Evolutionary conservation across 2,797 vertebrate species (phyloP).

Genomic region (Parauchenoglanis ngamensis): DNA sequence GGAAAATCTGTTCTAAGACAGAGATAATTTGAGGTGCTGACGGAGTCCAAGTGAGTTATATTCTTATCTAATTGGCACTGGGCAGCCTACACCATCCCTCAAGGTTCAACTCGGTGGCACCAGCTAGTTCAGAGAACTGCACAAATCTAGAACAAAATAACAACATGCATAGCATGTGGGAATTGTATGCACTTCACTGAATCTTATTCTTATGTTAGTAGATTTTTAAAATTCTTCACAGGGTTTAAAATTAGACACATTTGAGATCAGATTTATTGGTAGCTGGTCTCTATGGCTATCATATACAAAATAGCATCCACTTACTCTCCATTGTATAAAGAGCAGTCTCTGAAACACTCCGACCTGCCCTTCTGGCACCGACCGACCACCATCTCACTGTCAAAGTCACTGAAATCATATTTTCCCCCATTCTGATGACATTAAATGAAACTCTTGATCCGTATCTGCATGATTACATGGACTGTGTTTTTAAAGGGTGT

Average conservation of each 20-base stretch:
- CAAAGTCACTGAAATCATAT: not conserved
- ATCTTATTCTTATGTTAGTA: not conserved
- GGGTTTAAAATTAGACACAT: not conserved
- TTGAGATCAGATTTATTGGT: not conserved
- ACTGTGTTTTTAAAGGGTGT: not conserved
- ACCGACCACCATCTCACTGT: not conserved
- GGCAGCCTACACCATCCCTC: conserved; percentile 9
- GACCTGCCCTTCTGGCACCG: not conserved
- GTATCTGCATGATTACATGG: too few species aligned
- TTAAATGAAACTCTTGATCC: not conserved
- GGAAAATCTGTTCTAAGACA: conserved; percentile 10
- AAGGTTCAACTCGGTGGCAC: conserved; percentile 9
- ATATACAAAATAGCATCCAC: not conserved
- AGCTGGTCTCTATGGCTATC: not conserved
- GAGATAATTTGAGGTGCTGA: conserved; percentile 37
- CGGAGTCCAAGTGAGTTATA: conserved; percentile 29
- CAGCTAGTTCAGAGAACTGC: conserved; percentile 3
- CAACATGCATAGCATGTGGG: not conserved
- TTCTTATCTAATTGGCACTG: conserved; percentile 40
- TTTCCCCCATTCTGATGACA: not conserved
- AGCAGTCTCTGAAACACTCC: not conserved
- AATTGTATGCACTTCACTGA: not conserved
- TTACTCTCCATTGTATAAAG: not conserved
- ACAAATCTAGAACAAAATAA: not conserved
- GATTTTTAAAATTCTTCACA: not conserved